Base-by-base conservation (phyloP, 2,797 vertebrate species). In the Echiichthys vipera region DNA sequence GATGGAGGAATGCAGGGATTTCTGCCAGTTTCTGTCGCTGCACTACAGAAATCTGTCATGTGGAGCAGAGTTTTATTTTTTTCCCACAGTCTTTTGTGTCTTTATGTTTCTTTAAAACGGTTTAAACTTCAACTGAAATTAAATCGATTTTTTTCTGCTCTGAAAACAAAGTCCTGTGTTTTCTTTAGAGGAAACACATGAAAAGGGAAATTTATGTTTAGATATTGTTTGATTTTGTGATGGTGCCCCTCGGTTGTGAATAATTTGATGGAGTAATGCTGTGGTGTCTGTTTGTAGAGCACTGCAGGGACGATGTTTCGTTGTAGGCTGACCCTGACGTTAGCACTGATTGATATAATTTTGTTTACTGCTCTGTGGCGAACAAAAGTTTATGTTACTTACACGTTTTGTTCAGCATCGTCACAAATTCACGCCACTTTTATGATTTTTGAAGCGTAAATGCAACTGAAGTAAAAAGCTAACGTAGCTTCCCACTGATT, bases 1-100 rank as follows among this genome's bases (percentile, higher is more conserved):
- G 83, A 88, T 65, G 5, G 59, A 87, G 78, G 85, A 89, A 89
- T 87, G 78, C 51, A 63, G 43, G 69, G 67, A 59, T 47, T 54
- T 18, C 67, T 77, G 86, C 67, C 72, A 83, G 74, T 68, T 62
- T 67, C 17, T 50, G 56, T 47, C 49, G 62, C 62, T 11, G 20
- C 58, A 53, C 57, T 58, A 65, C 66, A 65, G 45, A 77, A 78
- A 36, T 49, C 30, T 70, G 71, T 75, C 36, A 34, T 71, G 37
- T 80, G 49, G 24, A 29, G 65, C 43, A 49, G 34, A 3, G 5
- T 45, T 14, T 46, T 7, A 5, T 65, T 54, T 63, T 61, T 57
- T 29, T 10, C 40, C n/a, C 69, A 37, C 40, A 53, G 32, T 5
- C 11, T 9, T 57, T 53, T 40, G 22, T 43, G 54, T 39, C 32